Base-by-base conservation (phyloP, 2,888 invertebrate genomes). In the Heteromurus nitidus region DNA sequence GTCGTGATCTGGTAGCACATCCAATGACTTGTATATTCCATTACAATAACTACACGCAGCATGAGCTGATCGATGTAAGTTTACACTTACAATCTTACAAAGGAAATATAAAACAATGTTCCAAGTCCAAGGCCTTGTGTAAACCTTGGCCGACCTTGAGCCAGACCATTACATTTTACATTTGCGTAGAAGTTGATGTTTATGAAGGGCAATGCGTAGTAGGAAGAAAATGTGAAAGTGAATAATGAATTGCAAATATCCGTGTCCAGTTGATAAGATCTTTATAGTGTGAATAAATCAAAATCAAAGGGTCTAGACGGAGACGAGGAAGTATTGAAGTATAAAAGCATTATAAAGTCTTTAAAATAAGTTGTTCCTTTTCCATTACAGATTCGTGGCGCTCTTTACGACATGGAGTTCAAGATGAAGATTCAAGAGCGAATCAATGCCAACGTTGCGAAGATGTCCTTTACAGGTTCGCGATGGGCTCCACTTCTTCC, bases 21-120 rank as follows among this genome's bases (percentile, higher is more conserved):
- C 92, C 92, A 87, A 92, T 95, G 91, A 90, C 95, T 81, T 93
- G 91, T 20, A 92, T 95, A 88, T 91, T 93, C 82, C 95, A 96
- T 88, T 87, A 91, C 67, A 95, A 95, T 90, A 92, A 94, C 0
- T 93, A 94, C 50, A 90, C 89, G n/a, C 90, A 91, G 86, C 92
- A 93, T 79, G 92, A 93, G 0, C 89, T 92, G 86, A 93, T 93
- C 77, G 92, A 93, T 26, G 90, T 94, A 24, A 91, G 90, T n/a
- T 47, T 11, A 7, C 7, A n/a, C n/a, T n/a, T n/a, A n/a, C n/a
- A n/a, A n/a, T n/a, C n/a, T n/a, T n/a, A n/a, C n/a, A 53, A 53
- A 22, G n/a, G n/a, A 47, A 36, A 13, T 36, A 13, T 36, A 36
- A 36, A 9, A 36, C 5, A n/a, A n/a, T n/a, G n/a, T n/a, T n/a